Base-by-base conservation (phyloP, 2,888 invertebrate genomes). In the Epiblema foenella region DNA sequence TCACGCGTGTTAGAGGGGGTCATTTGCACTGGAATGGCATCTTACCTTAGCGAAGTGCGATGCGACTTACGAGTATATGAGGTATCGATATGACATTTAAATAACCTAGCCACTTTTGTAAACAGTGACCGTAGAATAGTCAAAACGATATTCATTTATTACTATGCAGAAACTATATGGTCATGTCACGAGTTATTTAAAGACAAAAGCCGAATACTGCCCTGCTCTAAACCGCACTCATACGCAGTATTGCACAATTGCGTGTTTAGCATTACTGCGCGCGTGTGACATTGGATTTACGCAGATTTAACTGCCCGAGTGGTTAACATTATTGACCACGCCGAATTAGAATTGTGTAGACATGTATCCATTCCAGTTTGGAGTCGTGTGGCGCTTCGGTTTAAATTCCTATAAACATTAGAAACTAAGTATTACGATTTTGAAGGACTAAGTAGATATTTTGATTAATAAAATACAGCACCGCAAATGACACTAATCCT, bases 201-300 rank as follows among this genome's bases (percentile, higher is more conserved):
- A 46, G n/a, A 46, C 46, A 46, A 46, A 24, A 8, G 46, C 12
- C n/a, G 46, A 46, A n/a, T n/a, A 46, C 46, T 15, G 46, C 7
- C 3, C 5, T 42, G 42, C 46, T 46, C 46, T 46, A 46, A 51
- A 17, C 46, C 29, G 46, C 20, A 15, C 69, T 74, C 73, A 69
- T 60, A 69, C 70, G 66, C 37, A 68, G 52, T 49, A 52, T 81
- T 81, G 76, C 81, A 78, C 77, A 81, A 79, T 76, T 79, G 76
- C 78, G 77, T 76, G 77, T 78, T 67, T 76, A 78, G 73, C 72
- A 74, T 75, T 76, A 75, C 77, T 65, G 75, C 79, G 79, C 79
- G 80, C 78, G 68, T 74, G 73, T 81, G 82, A 78, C 82, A 82
- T 83, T 82, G 81, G 78, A 77, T 77, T 75, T 76, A 80, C 77